These are phyloP conservation scores for Drosophila macrospina DNA, from an alignment of 2,888 invertebrate genomes.

Conservation along the genomic window DNA sequence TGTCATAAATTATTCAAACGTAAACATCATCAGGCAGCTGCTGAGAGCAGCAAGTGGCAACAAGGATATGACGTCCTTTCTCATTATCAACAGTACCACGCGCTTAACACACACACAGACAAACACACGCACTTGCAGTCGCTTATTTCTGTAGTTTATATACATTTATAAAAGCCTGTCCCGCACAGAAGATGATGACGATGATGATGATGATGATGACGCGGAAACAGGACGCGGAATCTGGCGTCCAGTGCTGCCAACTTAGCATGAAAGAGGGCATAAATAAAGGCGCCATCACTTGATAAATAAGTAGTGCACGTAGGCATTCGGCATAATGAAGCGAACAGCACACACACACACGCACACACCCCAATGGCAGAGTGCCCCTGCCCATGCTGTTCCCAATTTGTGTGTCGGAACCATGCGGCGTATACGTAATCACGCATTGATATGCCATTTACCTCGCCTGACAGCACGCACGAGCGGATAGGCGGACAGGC, in stretches of 20 bases:
- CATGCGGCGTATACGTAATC: slow-evolving; percentile 79
- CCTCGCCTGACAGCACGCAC: slow-evolving; percentile 44
- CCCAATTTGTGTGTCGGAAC: slow-evolving; percentile 60
- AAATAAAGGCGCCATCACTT: slow-evolving; percentile 76
- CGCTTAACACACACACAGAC: slow-evolving; percentile 46
- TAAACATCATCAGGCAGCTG: slow-evolving; percentile 81
- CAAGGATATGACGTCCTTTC: slow-evolving; percentile 44
- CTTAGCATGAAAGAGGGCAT: slow-evolving; percentile 45
- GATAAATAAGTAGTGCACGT: slow-evolving; percentile 79
- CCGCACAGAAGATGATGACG: slow-evolving; percentile 50
- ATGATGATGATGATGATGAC: slow-evolving; percentile 7
- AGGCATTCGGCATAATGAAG: slow-evolving; percentile 79
- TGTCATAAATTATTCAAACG: slow-evolving; percentile 84
- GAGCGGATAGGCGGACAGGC: slow-evolving; percentile 1
- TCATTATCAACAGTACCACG: slow-evolving; percentile 71
- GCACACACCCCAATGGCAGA: no score
- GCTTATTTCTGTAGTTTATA: slow-evolving; percentile 48
- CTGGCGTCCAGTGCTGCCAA: neutral
- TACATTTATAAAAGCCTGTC: slow-evolving; percentile 42
- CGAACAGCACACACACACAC: no score
- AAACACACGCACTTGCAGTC: slow-evolving; percentile 29
- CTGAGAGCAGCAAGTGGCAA: slow-evolving; percentile 34
- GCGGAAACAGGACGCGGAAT: slow-evolving; percentile 32
- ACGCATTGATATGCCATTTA: slow-evolving; percentile 80
- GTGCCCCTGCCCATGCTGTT: slow-evolving; percentile 17